Evolutionary conservation across 2,888 invertebrate species (phyloP).

Genomic region (Teinopalpus imperialis): DNA sequence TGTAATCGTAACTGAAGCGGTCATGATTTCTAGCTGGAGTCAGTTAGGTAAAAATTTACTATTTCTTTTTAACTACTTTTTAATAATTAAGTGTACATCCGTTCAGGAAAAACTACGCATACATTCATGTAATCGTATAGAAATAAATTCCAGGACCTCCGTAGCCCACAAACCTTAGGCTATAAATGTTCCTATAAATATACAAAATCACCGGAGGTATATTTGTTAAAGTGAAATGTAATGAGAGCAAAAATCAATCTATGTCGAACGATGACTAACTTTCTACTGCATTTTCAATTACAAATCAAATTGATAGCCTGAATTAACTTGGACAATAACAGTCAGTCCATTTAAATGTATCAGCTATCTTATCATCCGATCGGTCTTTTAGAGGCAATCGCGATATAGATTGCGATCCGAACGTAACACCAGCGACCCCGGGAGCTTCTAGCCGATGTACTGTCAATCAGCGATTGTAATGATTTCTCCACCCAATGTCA

Average conservation of each 20-base stretch:
- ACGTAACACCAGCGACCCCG: constrained; percentile 64
- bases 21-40: too few relatives aligned
- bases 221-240: too few relatives aligned
- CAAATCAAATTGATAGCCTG: constrained; percentile 57
- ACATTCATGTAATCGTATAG: too few relatives aligned
- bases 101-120: too few relatives aligned
- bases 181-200: too few relatives aligned
- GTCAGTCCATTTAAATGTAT: constrained; percentile 51
- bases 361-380: constrained; percentile 63
- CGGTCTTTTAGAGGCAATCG: constrained; percentile 46
- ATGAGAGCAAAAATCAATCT: constrained; percentile 31
- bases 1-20: constrained; percentile 46
- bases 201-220: too few relatives aligned
- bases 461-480: constrained; percentile 56
- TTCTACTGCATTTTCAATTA: constrained; percentile 70
- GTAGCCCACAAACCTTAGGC: too few relatives aligned
- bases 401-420: constrained; percentile 57
- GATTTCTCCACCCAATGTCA: constrained; percentile 73
- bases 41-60: too few relatives aligned
- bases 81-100: too few relatives aligned
- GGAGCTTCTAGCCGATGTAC: constrained; percentile 49
- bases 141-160: too few relatives aligned
- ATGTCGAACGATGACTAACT: constrained; percentile 66
- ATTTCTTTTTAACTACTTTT: too few relatives aligned
- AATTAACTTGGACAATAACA: constrained; percentile 52